phyloP scores from a whole-genome alignment of 2,888 invertebrate species.

The Nephrotoma flavescens region DNA sequence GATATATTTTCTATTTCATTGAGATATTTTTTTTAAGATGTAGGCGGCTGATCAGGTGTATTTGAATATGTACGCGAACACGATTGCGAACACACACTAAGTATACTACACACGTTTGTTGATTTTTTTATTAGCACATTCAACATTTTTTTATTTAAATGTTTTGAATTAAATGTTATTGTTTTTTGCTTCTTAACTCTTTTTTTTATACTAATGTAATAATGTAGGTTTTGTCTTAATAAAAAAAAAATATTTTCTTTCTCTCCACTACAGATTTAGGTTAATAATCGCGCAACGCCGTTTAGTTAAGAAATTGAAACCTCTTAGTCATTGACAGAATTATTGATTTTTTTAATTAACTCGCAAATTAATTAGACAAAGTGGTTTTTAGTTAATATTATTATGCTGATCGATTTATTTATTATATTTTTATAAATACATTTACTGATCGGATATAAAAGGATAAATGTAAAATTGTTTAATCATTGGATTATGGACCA shows the following conservation, averaged over 20 bases:
- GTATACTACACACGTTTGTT: neutral
- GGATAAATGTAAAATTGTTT: neutral
- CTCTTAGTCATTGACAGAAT: neutral
- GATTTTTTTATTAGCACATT: neutral
- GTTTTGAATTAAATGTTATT: neutral
- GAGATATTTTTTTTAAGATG: neutral
- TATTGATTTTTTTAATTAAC: neutral
- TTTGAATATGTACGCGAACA: neutral
- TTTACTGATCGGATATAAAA: neutral
- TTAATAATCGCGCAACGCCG: neutral
- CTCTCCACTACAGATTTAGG: neutral
- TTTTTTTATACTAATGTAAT: neutral
- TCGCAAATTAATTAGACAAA: neutral
- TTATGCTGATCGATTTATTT: neutral
- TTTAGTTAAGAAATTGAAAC: neutral
- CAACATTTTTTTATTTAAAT: neutral
- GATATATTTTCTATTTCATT: neutral
- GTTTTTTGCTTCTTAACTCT: neutral
- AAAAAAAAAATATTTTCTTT: neutral
- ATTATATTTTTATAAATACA: neutral
- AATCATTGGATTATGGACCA: neutral
- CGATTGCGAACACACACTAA: neutral
- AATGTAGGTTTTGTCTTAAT: neutral
- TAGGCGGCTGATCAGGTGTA: neutral
- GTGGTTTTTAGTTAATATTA: neutral